phyloP scores from a whole-genome alignment of 2,888 invertebrate species.

The Enoplolaimus lenunculus region DNA sequence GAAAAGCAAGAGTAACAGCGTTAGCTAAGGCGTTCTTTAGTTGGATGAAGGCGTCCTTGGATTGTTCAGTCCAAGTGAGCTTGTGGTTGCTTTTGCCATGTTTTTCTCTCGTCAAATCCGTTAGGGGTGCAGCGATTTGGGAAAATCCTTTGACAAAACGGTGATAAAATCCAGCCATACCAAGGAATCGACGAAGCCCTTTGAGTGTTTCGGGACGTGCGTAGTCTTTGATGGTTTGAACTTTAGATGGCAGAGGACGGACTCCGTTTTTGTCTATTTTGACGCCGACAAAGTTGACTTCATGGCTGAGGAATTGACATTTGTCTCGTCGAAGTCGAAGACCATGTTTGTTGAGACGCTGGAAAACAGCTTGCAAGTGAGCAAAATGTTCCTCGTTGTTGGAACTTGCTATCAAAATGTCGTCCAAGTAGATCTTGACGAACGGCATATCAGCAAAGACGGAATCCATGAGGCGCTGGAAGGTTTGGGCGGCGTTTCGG shows the following conservation, averaged over 20 bases:
- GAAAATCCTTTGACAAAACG: constrained; percentile 10
- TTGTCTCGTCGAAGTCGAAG: background rate
- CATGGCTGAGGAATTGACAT: background rate
- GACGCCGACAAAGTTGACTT: constrained; percentile 4
- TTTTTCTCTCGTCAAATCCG: background rate
- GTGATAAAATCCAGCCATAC: constrained; percentile 14
- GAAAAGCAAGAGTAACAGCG: constrained; percentile 1
- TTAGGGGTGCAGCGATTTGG: constrained; percentile 9
- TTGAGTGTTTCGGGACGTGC: constrained; percentile 5
- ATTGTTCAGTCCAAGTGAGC: background rate
- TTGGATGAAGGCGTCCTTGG: background rate
- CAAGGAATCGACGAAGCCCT: constrained; percentile 2
- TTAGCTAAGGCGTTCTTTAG: background rate
- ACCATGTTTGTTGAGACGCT: background rate
- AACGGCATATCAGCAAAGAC: constrained; percentile 25
- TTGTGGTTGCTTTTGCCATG: background rate
- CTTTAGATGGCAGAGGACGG: constrained; percentile 8
- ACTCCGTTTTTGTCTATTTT: background rate
- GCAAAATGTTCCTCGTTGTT: constrained; percentile 25
- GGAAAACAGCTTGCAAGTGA: constrained; percentile 16
- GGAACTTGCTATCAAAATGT: constrained; percentile 22
- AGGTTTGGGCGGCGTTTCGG: constrained; percentile 27
- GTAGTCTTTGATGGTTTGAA: background rate
- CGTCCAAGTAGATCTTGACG: constrained; percentile 28
- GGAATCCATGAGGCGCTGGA: constrained; percentile 28